Conservation (phyloP, 2,113 vertebrate species). For the Neolamprologus sp. region DNA sequence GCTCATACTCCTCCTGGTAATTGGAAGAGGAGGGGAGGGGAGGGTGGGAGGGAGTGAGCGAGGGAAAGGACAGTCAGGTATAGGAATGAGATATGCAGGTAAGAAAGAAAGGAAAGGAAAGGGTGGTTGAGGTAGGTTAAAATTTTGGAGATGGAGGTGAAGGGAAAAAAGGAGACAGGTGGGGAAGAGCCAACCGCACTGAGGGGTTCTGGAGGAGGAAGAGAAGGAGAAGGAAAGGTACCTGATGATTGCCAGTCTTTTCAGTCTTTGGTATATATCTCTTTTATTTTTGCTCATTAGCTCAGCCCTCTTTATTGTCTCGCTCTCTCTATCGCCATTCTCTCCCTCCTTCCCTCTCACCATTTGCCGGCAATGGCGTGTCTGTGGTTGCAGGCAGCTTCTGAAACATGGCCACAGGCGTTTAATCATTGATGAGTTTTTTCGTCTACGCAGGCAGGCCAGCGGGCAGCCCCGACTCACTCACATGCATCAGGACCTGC, state of each 20-base stretch:
- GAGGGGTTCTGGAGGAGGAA: neutral
- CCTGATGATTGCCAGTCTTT: neutral
- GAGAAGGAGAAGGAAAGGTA: neutral
- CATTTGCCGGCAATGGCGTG: conserved; percentile 12
- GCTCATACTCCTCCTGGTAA: conserved; percentile 74
- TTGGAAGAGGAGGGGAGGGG: conserved; percentile 63
- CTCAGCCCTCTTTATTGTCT: conserved; percentile 5
- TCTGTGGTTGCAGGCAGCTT: conserved; percentile 49
- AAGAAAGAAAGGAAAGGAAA: neutral
- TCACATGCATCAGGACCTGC: conserved; percentile 57
- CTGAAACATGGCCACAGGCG: conserved; percentile 59
- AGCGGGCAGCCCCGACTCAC: conserved; percentile 50
- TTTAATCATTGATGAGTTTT: conserved; percentile 69
- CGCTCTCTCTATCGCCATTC: neutral
- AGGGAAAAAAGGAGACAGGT: neutral
- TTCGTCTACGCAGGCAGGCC: conserved; percentile 41
- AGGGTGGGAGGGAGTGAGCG: neutral
- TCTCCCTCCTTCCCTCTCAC: neutral
- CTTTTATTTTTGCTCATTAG: conserved; percentile 33
- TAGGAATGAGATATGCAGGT: conserved; percentile 19
- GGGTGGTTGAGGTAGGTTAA: neutral
- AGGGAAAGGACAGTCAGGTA: conserved; percentile 26
- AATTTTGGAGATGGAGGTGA: neutral
- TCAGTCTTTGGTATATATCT: neutral
- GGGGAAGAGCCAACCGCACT: neutral